Percentiles rank a stretch among this genome's conserved stretches.
Conservation (phyloP, 2,888 invertebrate species). For the Agrilus mali region DNA sequence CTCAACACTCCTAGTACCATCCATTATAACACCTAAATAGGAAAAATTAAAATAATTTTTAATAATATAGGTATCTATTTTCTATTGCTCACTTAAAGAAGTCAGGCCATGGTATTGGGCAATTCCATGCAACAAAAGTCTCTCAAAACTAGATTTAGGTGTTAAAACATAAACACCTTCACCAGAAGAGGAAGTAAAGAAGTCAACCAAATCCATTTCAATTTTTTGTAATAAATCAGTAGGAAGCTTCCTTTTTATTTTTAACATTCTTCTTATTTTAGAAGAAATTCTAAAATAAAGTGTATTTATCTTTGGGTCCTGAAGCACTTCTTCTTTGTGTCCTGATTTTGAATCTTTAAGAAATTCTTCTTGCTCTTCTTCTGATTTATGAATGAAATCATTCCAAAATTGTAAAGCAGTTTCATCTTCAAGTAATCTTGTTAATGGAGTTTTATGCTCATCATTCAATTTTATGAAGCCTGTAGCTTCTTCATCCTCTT, state of each 20-base stretch:
- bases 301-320: conserved; percentile 8
- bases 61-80: no score
- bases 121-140: conserved; percentile 25
- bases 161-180: conserved; percentile 18
- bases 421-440: conserved; percentile 20
- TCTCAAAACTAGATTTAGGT: conserved; percentile 24
- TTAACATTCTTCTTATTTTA: conserved; percentile 23
- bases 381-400: conserved; percentile 23
- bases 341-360: conserved; percentile 13
- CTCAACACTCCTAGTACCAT: no score
- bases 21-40: no score
- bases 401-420: conserved; percentile 24
- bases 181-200: conserved; percentile 16
- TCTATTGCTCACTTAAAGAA: conserved; percentile 20
- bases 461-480: conserved; percentile 20
- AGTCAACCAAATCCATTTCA: conserved; percentile 21
- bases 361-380: conserved; percentile 21
- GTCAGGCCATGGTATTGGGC: conserved; percentile 27
- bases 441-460: conserved; percentile 22
- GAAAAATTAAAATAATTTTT: no score
- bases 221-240: conserved; percentile 19
- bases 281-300: conserved; percentile 20
- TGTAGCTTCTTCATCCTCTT: conserved; percentile 21
- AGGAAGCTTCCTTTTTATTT: conserved; percentile 23
- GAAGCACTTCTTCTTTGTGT: background rate